phyloP scores from a whole-genome alignment of 2,797 vertebrate genomes.

The Myotis myotis region DNA sequence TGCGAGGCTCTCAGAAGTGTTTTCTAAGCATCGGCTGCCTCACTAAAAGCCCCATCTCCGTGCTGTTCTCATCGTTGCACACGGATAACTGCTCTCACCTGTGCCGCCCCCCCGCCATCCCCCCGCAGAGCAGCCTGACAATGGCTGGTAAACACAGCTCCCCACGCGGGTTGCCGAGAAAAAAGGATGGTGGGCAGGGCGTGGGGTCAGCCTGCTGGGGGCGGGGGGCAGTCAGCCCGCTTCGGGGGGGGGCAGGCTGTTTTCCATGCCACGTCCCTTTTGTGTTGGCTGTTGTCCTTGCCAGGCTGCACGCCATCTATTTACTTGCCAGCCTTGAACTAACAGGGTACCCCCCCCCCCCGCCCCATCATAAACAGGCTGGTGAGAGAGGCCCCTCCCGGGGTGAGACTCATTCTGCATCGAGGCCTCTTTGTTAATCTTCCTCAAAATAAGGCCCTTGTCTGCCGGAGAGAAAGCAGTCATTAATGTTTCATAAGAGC shows the following conservation, averaged over 20 bases:
- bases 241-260: slow-evolving; percentile 53
- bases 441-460: slow-evolving; percentile 76
- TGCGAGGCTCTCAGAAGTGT: background rate
- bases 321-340: slow-evolving; percentile 77
- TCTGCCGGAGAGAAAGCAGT: slow-evolving; percentile 78
- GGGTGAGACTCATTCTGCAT: slow-evolving; percentile 65
- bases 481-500: slow-evolving; percentile 83
- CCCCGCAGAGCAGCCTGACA: slow-evolving; percentile 57
- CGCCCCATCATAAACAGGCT: slow-evolving; percentile 53
- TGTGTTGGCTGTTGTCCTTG: slow-evolving; percentile 66
- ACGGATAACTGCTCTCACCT: slow-evolving; percentile 62
- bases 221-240: background rate
- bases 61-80: slow-evolving; percentile 52
- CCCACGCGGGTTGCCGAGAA: too few relatives aligned
- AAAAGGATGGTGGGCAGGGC: slow-evolving; percentile 50
- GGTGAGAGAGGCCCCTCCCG: slow-evolving; percentile 58
- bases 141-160: slow-evolving; percentile 62
- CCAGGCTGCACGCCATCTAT: slow-evolving; percentile 50
- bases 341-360: slow-evolving; percentile 70
- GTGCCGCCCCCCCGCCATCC: background rate
- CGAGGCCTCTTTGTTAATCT: slow-evolving; percentile 81
- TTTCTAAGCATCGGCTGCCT: background rate
- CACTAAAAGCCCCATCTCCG: slow-evolving; percentile 14
- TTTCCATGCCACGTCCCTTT: slow-evolving; percentile 76
- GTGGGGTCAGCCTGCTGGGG: slow-evolving; percentile 37